Percentiles rank a stretch among this genome's conserved stretches.
Evolutionary conservation across 2,888 invertebrate species (phyloP).

Genomic region (Phrixothrix hirtus): DNA sequence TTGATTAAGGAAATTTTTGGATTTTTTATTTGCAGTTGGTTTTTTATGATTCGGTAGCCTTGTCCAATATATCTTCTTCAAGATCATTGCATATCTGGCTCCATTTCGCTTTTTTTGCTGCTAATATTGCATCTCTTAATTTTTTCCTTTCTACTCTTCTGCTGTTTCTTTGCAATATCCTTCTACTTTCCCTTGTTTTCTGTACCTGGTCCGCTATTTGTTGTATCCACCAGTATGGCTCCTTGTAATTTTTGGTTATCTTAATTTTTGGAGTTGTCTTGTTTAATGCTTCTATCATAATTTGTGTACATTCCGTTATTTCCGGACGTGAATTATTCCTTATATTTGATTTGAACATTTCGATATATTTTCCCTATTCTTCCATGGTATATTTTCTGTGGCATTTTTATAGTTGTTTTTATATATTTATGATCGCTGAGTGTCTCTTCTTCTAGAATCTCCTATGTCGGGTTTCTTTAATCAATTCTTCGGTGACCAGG

Average conservation of each 20-base stretch:
- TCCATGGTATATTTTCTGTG: too few relatives aligned
- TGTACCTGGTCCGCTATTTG: not conserved
- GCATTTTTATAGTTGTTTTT: too few relatives aligned
- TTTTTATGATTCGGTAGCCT: not conserved
- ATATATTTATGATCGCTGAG: not conserved
- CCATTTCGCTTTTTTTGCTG: not conserved
- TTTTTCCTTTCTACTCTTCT: not conserved
- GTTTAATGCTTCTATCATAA: not conserved
- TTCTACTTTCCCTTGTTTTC: not conserved
- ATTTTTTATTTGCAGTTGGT: not conserved
- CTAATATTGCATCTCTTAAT: not conserved
- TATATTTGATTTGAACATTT: too few relatives aligned
- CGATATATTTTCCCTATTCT: too few relatives aligned
- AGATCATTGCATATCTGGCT: not conserved
- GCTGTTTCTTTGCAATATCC: not conserved
- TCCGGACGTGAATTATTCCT: too few relatives aligned
- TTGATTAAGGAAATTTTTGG: too few relatives aligned
- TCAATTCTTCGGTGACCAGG: not conserved
- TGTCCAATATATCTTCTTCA: not conserved
- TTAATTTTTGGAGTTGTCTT: not conserved
- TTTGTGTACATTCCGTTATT: not conserved
- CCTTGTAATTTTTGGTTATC: not conserved
- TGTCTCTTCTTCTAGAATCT: too few relatives aligned
- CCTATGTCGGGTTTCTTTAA: not conserved
- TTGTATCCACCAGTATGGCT: not conserved